phyloP scores from a whole-genome alignment of 2,888 invertebrate species.

The Saturnia pavonia region DNA sequence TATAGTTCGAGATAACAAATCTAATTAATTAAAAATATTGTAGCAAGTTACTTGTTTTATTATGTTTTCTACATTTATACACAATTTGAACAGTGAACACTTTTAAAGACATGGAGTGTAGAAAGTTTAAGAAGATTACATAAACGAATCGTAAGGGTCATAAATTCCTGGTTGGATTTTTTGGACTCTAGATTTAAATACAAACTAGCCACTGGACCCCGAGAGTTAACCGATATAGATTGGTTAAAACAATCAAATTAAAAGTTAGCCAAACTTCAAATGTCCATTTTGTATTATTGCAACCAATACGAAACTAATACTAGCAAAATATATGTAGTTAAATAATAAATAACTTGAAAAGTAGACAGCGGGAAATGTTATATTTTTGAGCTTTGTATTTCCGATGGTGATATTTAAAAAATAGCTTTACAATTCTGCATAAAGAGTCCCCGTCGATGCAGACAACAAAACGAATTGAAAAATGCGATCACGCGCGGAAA shows the following conservation, averaged over 20 bases:
- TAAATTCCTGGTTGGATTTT: not conserved
- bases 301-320: not conserved
- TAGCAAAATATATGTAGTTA: not conserved
- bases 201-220: not conserved
- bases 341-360: not conserved
- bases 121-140: not conserved
- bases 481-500: slow-evolving; percentile 46
- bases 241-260: not conserved
- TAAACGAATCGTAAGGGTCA: not conserved
- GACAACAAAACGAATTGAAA: slow-evolving; percentile 52
- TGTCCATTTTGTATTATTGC: not conserved
- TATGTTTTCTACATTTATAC: not conserved
- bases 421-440: slow-evolving; percentile 9
- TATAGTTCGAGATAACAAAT: not conserved
- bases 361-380: not conserved
- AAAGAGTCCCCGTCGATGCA: slow-evolving; percentile 20
- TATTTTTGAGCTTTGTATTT: not conserved
- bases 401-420: slow-evolving; percentile 4
- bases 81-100: not conserved
- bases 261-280: not conserved
- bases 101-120: not conserved
- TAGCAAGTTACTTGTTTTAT: not conserved
- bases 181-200: not conserved
- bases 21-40: not conserved
- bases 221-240: not conserved